Evolutionary conservation across 1,140 invertebrate genomes (phyloP).

Genomic region (Archegozetes longisetosus): DNA sequence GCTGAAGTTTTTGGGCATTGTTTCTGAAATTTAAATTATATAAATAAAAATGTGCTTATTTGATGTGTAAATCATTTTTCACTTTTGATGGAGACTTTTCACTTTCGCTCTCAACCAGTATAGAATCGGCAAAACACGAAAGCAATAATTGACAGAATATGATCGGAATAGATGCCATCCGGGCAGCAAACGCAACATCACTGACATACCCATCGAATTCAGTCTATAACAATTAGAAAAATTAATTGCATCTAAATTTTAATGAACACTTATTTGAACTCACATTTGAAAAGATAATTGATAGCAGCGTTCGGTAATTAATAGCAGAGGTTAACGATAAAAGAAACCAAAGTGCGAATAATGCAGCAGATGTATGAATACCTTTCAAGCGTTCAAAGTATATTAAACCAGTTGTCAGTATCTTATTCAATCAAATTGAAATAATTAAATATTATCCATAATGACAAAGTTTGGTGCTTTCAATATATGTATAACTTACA

Average conservation of each 20-base stretch:
- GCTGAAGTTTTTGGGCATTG: slow-evolving; percentile 51
- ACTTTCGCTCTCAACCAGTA: not conserved
- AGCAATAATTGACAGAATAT: not conserved
- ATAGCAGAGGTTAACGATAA: not conserved
- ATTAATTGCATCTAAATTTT: not conserved
- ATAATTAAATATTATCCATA: not conserved
- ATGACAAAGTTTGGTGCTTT: too few species aligned
- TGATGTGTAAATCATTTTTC: not conserved
- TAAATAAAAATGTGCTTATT: not conserved
- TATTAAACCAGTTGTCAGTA: not conserved
- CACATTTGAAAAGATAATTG: not conserved
- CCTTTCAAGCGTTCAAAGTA: slow-evolving; percentile 6
- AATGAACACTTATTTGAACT: not conserved
- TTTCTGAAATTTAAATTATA: not conserved
- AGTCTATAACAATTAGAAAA: not conserved
- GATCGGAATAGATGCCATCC: not conserved
- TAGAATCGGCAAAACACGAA: slow-evolving; percentile 8
- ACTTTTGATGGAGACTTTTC: not conserved
- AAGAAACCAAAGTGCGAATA: slow-evolving; percentile 12
- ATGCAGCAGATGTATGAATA: slow-evolving; percentile 6
- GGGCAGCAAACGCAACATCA: not conserved
- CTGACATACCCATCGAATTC: not conserved
- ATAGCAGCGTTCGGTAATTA: slow-evolving; percentile 4
- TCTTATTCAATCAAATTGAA: not conserved
- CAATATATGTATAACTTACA: slow-evolving; percentile 2